A percentile compares a stretch with the other conserved stretches of the same genome.
These are phyloP conservation scores for Agapetus fuscipes DNA, from an alignment of 2,888 invertebrate genomes.

Conservation along the genomic window DNA sequence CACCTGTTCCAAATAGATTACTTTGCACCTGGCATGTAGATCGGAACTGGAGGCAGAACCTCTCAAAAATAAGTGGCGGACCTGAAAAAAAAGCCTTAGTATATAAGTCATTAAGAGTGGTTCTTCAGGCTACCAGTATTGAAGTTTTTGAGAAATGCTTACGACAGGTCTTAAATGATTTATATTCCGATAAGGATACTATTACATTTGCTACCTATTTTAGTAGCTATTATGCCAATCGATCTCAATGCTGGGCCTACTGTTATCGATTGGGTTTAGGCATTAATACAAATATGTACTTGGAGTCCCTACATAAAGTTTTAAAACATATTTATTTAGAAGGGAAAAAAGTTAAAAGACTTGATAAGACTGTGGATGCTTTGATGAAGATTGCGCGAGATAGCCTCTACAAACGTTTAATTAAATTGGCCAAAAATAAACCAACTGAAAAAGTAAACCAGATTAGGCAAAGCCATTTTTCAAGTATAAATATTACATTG, in stretches of 20 bases:
- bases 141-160: constrained; percentile 5
- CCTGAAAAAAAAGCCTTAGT: constrained; percentile 14
- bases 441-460: constrained; percentile 1
- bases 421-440: constrained; percentile 8
- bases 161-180: constrained; percentile 3
- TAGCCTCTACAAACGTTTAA: not conserved
- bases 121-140: constrained; percentile 10
- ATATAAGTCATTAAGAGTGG: constrained; percentile 16
- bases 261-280: constrained; percentile 17
- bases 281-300: constrained; percentile 22
- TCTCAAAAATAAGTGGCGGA: constrained; percentile 19
- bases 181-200: constrained; percentile 15
- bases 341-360: constrained; percentile 19
- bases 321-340: constrained; percentile 16
- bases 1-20: not conserved
- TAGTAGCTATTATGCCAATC: constrained; percentile 17
- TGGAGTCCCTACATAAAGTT: constrained; percentile 21
- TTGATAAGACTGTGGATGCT: constrained; percentile 18
- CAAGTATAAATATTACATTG: too few species aligned
- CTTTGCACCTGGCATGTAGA: not conserved
- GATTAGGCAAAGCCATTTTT: constrained; percentile 3
- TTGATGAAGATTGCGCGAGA: constrained; percentile 13
- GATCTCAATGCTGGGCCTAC: constrained; percentile 21
- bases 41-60: not conserved
- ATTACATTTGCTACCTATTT: constrained; percentile 18